phyloP scores from a whole-genome alignment of 2,797 vertebrate species.

The Paramormyrops hopkinsi region DNA sequence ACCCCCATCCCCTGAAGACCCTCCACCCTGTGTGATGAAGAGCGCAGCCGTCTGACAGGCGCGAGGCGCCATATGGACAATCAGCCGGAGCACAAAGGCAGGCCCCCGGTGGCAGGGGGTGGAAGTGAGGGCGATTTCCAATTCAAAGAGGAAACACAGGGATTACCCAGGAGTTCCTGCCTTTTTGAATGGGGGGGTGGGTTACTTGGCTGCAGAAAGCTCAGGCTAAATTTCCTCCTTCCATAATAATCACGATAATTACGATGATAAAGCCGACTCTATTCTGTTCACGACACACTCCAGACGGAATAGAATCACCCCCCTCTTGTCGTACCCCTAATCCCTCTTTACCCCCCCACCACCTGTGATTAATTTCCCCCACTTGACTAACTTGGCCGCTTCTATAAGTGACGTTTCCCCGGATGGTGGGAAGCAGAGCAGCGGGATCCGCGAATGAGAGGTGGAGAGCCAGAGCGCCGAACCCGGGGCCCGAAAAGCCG shows the following conservation, averaged over 20 bases:
- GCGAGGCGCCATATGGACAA: conserved; percentile 43
- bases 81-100: conserved; percentile 30
- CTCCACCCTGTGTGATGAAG: conserved; percentile 20
- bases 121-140: conserved; percentile 40
- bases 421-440: conserved; percentile 41
- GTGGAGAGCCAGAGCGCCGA: conserved; percentile 46
- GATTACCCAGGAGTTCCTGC: conserved; percentile 31
- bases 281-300: conserved; percentile 25
- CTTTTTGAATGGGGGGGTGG: conserved; percentile 32
- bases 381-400: not conserved
- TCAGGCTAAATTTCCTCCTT: conserved; percentile 26
- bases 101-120: conserved; percentile 14
- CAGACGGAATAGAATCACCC: conserved; percentile 48
- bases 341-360: conserved; percentile 28
- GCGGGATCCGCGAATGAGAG: conserved; percentile 48
- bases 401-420: conserved; percentile 32
- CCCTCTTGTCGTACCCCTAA: not conserved
- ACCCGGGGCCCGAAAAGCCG: no score
- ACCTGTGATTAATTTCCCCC: not conserved
- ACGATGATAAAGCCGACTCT: not conserved
- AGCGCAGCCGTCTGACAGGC: conserved; percentile 32
- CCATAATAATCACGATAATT: conserved; percentile 37
- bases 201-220: conserved; percentile 31
- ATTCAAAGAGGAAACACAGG: conserved; percentile 36
- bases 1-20: not conserved